Percentiles rank a stretch among this genome's conserved stretches.
phyloP scores from a whole-genome alignment of 2,888 invertebrate species.

The Ryuthela nishihirai region DNA sequence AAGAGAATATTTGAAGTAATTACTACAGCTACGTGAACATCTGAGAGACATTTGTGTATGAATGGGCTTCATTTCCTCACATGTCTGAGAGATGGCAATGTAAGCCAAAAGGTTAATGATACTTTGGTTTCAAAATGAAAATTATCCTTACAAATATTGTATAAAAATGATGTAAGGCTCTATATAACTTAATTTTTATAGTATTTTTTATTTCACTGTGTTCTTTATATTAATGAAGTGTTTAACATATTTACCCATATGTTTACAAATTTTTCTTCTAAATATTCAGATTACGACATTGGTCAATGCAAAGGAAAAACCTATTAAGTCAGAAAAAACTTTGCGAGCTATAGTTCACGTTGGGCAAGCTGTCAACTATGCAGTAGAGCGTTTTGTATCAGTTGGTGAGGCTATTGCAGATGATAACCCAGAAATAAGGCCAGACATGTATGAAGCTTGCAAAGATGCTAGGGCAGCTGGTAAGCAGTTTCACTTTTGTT shows the following conservation, averaged over 20 bases:
- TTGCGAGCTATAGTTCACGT: slow-evolving; percentile 78
- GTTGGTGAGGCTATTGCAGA: slow-evolving; percentile 98
- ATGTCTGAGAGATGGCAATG: background rate
- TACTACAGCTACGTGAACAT: no score
- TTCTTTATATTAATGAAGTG: background rate
- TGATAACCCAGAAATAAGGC: slow-evolving; percentile 93
- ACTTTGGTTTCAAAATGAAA: no score
- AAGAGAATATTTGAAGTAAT: no score
- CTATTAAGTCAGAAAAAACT: slow-evolving; percentile 58
- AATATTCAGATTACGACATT: slow-evolving; percentile 76
- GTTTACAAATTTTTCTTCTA: background rate
- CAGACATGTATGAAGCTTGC: slow-evolving; percentile 98
- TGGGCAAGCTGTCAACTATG: slow-evolving; percentile 92
- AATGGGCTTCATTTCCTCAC: background rate
- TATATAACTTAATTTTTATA: no score
- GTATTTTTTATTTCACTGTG: background rate
- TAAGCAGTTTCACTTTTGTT: slow-evolving; percentile 54
- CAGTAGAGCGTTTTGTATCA: slow-evolving; percentile 95
- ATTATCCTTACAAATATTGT: no score
- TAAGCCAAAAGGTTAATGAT: no score
- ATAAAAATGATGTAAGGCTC: no score
- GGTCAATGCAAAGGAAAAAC: slow-evolving; percentile 67
- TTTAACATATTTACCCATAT: background rate
- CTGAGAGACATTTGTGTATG: no score
- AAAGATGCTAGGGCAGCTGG: slow-evolving; percentile 94